Percentiles rank a stretch among this genome's conserved stretches.
Evolutionary conservation across 2,113 vertebrate species (phyloP).

Genomic region (Tylochromis polylepis): DNA sequence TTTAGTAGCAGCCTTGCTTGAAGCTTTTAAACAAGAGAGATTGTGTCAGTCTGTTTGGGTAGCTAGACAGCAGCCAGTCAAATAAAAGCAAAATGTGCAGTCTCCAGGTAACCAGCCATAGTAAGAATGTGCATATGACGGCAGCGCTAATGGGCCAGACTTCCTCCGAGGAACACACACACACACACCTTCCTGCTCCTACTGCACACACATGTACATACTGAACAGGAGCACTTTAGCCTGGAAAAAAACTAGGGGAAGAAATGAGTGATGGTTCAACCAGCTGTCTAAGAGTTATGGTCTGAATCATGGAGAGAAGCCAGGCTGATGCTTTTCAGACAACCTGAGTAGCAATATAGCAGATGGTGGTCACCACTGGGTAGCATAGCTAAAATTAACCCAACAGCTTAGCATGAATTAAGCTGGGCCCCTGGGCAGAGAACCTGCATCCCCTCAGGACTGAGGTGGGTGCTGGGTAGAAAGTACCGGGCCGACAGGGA

Average conservation of each 20-base stretch:
- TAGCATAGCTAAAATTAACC: constrained; percentile 52
- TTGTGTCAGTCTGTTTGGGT: background rate
- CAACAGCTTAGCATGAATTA: constrained; percentile 42
- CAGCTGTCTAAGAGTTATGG: constrained; percentile 49
- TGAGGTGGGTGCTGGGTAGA: background rate
- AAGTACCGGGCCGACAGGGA: background rate
- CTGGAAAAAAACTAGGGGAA: constrained; percentile 6
- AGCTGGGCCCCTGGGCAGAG: constrained; percentile 21
- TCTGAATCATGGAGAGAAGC: constrained; percentile 10
- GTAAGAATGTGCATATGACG: constrained; percentile 34
- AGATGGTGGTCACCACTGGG: constrained; percentile 52
- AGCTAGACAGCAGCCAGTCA: background rate
- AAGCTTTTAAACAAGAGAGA: background rate
- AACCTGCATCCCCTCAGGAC: constrained; percentile 24
- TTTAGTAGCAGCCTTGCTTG: background rate
- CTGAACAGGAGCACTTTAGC: constrained; percentile 17
- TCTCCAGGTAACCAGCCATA: constrained; percentile 58
- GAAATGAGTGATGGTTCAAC: constrained; percentile 43
- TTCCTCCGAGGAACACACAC: constrained; percentile 38
- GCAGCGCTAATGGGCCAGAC: constrained; percentile 50
- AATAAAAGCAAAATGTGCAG: constrained; percentile 48
- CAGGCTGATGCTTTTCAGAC: constrained; percentile 42
- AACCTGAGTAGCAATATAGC: constrained; percentile 32
- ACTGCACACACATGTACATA: constrained; percentile 21
- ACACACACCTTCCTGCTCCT: background rate